phyloP scores from a whole-genome alignment of 2,888 invertebrate genomes.

The Bombylius discolor region DNA sequence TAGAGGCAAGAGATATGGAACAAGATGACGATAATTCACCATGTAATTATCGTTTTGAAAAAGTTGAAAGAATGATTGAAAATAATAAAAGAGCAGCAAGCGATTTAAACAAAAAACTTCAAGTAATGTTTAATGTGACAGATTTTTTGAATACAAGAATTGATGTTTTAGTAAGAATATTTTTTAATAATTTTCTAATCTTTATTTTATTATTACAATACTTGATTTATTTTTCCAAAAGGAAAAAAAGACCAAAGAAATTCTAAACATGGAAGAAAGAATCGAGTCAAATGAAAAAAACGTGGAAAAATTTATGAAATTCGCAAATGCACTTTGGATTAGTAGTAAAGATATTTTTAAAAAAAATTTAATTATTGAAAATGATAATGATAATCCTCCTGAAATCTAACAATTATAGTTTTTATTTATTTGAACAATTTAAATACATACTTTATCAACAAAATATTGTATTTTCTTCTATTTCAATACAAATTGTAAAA shows the following conservation, averaged over 20 bases:
- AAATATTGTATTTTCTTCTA: too few relatives aligned
- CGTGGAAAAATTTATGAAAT: background rate
- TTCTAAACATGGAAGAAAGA: background rate
- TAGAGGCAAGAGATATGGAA: slow-evolving; percentile 45
- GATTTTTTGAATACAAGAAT: slow-evolving; percentile 30
- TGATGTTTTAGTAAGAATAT: slow-evolving; percentile 25
- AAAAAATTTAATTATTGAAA: background rate
- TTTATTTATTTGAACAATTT: too few relatives aligned
- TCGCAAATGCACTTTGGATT: background rate
- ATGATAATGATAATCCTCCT: background rate
- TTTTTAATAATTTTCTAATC: too few relatives aligned
- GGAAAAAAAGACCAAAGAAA: too few relatives aligned
- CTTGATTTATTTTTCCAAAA: too few relatives aligned
- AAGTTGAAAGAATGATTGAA: slow-evolving; percentile 39
- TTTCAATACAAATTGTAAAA: too few relatives aligned
- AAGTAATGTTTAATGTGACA: slow-evolving; percentile 29
- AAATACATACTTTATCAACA: too few relatives aligned
- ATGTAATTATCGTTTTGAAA: slow-evolving; percentile 36
- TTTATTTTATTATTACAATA: too few relatives aligned
- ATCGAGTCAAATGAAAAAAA: background rate
- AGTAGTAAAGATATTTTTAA: background rate
- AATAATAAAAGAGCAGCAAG: slow-evolving; percentile 31
- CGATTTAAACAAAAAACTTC: slow-evolving; percentile 30
- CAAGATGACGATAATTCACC: slow-evolving; percentile 31
- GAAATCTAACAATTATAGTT: too few relatives aligned